These are phyloP conservation scores for Rhinoderma darwinii DNA, from an alignment of 2,113 vertebrate species.

Conservation along the genomic window DNA sequence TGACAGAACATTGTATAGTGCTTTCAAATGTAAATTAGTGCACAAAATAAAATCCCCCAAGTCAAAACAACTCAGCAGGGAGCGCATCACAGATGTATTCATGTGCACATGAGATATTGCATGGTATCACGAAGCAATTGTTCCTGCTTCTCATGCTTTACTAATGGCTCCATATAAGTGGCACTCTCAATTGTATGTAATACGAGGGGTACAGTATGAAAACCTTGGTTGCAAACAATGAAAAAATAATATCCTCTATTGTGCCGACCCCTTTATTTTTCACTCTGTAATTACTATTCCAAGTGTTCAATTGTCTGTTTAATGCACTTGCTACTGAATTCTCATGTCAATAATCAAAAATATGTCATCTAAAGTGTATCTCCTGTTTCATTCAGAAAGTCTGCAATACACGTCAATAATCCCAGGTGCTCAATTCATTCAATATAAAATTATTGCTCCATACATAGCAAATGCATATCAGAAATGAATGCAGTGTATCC, in stretches of 20 bases:
- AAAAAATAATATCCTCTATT: background rate
- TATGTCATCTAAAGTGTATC: background rate
- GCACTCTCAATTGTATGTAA: background rate
- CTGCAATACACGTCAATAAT: background rate
- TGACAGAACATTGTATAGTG: background rate
- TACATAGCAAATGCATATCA: background rate
- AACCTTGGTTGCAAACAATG: background rate
- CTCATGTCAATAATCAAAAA: too few species aligned
- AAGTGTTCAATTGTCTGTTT: background rate
- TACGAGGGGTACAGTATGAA: background rate
- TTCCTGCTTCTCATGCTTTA: background rate
- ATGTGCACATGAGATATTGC: background rate
- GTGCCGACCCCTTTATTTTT: background rate
- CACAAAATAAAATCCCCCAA: constrained; percentile 8
- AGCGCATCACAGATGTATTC: background rate
- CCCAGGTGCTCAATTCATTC: background rate
- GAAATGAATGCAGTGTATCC: too few species aligned
- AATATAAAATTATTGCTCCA: background rate
- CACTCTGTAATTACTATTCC: background rate
- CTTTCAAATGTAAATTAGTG: constrained; percentile 1
- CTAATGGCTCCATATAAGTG: background rate
- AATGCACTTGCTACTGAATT: background rate
- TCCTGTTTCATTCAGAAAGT: background rate
- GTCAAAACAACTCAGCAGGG: constrained; percentile 20
- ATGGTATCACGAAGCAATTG: constrained; percentile 9